These are phyloP conservation scores for Heliconius congener DNA, from an alignment of 1,140 invertebrate genomes.

Conservation along the genomic window DNA sequence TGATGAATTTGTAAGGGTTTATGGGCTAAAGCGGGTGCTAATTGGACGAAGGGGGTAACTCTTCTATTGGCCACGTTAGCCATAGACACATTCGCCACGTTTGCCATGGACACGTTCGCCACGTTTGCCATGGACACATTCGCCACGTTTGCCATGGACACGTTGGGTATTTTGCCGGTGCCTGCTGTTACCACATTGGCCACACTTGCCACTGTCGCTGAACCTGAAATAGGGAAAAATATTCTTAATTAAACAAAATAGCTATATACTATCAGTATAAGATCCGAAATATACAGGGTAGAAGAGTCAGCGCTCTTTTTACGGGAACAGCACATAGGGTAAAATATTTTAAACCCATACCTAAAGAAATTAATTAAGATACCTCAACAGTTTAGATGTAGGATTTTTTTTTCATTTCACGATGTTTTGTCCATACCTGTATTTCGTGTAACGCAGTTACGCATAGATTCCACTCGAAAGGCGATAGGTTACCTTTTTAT, in stretches of 20 bases:
- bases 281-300: no score
- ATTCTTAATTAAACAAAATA: not conserved
- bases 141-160: conserved; percentile 28
- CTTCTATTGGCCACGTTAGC: conserved; percentile 31
- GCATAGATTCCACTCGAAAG: no score
- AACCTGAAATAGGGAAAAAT: conserved; percentile 30
- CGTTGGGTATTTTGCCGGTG: conserved; percentile 34
- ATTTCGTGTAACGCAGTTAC: no score
- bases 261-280: no score
- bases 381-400: no score
- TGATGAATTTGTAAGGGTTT: conserved; percentile 50
- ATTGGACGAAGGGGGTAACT: conserved; percentile 54
- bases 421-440: no score
- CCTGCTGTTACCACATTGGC: conserved; percentile 38
- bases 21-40: conserved; percentile 51
- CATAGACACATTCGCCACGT: conserved; percentile 39
- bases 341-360: no score
- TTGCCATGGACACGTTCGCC: conserved; percentile 35
- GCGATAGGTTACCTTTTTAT: no score
- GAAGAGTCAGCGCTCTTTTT: no score
- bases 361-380: no score
- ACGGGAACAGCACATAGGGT: no score
- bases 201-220: conserved; percentile 37
- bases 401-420: no score
- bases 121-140: conserved; percentile 22